Percentiles rank a stretch among this genome's conserved stretches.
Evolutionary conservation across 2,113 vertebrate species (phyloP).

Genomic region (Leucopsar rothschildi): DNA sequence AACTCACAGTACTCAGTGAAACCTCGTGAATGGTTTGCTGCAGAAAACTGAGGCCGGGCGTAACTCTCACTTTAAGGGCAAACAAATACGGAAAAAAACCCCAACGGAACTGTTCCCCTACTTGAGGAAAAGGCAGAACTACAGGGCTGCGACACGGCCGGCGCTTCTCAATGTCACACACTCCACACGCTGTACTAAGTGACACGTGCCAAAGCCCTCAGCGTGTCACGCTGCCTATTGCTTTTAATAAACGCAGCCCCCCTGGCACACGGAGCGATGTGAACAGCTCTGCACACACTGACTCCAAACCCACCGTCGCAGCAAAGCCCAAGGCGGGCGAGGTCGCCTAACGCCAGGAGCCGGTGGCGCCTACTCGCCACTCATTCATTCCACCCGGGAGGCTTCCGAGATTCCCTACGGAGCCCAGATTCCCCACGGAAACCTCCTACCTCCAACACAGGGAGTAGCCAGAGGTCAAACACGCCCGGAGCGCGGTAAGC

Average conservation of each 20-base stretch:
- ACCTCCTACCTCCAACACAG: neutral
- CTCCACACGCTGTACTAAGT: neutral
- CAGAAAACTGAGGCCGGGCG: rapidly evolving
- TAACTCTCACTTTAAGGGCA: neutral
- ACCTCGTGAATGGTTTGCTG: rapidly evolving
- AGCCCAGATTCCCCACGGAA: neutral
- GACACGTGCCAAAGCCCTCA: neutral
- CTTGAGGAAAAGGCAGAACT: neutral
- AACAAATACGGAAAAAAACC: neutral
- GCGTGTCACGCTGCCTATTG: neutral
- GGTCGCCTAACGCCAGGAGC: neutral
- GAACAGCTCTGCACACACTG: neutral
- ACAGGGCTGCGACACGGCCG: neutral
- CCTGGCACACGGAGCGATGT: neutral
- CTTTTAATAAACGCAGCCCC: neutral
- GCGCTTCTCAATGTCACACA: constrained; percentile 10
- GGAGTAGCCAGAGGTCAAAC: neutral
- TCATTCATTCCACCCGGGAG: neutral
- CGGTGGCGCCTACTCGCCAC: neutral
- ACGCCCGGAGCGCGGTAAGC: neutral
- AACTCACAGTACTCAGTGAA: neutral
- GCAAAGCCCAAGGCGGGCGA: neutral
- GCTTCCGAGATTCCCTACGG: neutral
- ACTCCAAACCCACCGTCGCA: neutral
- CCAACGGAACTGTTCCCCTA: too few species aligned